These are phyloP conservation scores for Cyclophora albipunctata DNA, from an alignment of 2,888 invertebrate genomes.

Conservation along the genomic window DNA sequence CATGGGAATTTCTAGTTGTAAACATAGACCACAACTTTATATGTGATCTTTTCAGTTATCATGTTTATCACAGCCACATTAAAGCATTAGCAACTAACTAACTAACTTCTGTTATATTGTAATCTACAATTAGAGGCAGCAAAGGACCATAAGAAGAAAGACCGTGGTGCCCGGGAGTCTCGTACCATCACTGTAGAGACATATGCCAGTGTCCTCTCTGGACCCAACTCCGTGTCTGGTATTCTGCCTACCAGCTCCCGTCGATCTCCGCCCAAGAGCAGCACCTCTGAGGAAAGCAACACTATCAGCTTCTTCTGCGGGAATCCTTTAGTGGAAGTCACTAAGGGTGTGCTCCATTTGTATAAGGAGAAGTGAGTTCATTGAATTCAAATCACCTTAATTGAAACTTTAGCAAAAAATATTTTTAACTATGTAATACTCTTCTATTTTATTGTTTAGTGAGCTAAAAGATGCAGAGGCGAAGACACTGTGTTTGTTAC, in stretches of 20 bases:
- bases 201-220: conserved; percentile 79
- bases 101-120: too few relatives aligned
- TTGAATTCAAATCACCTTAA: background rate
- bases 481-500: conserved; percentile 89
- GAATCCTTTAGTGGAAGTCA: conserved; percentile 97
- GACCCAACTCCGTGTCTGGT: conserved; percentile 66
- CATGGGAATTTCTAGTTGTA: too few relatives aligned
- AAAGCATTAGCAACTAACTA: too few relatives aligned
- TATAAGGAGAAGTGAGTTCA: conserved; percentile 95
- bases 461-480: conserved; percentile 85
- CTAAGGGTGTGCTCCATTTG: conserved; percentile 96
- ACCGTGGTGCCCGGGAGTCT: conserved; percentile 80
- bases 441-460: conserved; percentile 53
- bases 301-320: conserved; percentile 92
- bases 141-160: conserved; percentile 68
- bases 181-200: conserved; percentile 87
- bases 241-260: conserved; percentile 78
- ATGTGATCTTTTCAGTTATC: too few relatives aligned
- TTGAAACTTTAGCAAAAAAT: background rate
- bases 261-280: conserved; percentile 61
- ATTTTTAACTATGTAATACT: background rate
- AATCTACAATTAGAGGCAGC: conserved; percentile 38
- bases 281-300: conserved; percentile 51
- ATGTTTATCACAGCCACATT: too few relatives aligned
- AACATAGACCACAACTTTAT: too few relatives aligned